Evolutionary conservation across 2,888 invertebrate genomes (phyloP).

Genomic region (Chaetoderma sp.): DNA sequence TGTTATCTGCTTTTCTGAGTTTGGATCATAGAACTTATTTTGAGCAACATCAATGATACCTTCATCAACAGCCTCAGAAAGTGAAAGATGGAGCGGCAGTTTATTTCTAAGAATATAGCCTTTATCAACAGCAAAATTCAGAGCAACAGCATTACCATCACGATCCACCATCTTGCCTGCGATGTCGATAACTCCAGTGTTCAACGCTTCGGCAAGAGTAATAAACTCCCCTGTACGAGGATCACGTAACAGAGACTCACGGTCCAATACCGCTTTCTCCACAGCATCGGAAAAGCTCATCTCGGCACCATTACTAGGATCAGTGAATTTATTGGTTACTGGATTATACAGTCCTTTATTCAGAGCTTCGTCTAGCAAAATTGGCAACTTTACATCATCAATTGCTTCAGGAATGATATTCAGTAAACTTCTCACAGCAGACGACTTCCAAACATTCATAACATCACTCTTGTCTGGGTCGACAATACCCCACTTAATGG

Average conservation of each 20-base stretch:
- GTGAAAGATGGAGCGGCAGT: conserved; percentile 53
- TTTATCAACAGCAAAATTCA: conserved; percentile 58
- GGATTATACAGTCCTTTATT: conserved; percentile 58
- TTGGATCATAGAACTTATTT: conserved; percentile 55
- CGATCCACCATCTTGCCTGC: conserved; percentile 61
- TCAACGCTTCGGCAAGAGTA: conserved; percentile 56
- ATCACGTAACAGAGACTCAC: conserved; percentile 56
- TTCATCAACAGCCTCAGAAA: conserved; percentile 59
- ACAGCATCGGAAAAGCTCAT: conserved; percentile 55
- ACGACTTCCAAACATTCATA: conserved; percentile 22
- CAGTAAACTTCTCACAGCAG: not conserved
- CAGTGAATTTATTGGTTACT: conserved; percentile 48
- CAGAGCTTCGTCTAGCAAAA: conserved; percentile 71
- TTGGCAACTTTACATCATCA: conserved; percentile 66
- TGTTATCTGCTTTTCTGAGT: conserved; percentile 50
- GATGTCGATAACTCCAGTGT: conserved; percentile 54
- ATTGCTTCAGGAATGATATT: conserved; percentile 39
- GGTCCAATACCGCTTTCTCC: conserved; percentile 48
- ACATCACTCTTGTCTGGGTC: conserved; percentile 47
- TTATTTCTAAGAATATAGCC: conserved; percentile 56
- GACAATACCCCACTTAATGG: not conserved
- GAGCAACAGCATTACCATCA: conserved; percentile 52
- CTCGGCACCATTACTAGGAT: conserved; percentile 42
- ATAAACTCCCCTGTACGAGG: conserved; percentile 58
- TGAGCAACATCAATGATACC: conserved; percentile 54